phyloP scores from a whole-genome alignment of 1,140 invertebrate species.

The Lethrus apterus region DNA sequence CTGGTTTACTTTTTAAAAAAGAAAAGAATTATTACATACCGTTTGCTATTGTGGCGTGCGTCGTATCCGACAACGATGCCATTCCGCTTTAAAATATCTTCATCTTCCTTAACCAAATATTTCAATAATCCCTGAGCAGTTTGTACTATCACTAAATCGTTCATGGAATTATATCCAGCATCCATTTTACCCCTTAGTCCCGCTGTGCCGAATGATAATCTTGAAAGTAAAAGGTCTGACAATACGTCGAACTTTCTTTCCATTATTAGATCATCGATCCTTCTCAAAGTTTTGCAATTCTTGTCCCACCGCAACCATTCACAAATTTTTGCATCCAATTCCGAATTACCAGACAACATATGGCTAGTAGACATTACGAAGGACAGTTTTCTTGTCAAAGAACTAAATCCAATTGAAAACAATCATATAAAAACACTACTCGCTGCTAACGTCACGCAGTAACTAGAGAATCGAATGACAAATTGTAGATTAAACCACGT shows the following conservation, averaged over 20 bases:
- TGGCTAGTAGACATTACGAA: too few relatives aligned
- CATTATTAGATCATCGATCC: slow-evolving; percentile 48
- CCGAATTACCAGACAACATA: slow-evolving; percentile 17
- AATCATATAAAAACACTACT: too few relatives aligned
- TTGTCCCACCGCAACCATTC: slow-evolving; percentile 59
- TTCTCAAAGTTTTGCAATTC: slow-evolving; percentile 38
- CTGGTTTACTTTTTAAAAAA: too few relatives aligned
- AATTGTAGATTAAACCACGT: too few relatives aligned
- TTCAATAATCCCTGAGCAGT: slow-evolving; percentile 86
- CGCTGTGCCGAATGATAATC: slow-evolving; percentile 61
- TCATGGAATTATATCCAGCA: slow-evolving; percentile 89
- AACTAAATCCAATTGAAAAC: too few relatives aligned
- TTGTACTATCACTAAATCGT: slow-evolving; percentile 96
- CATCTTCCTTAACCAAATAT: slow-evolving; percentile 58
- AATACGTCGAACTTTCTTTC: slow-evolving; percentile 47
- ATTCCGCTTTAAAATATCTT: slow-evolving; percentile 45
- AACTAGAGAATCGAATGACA: too few relatives aligned
- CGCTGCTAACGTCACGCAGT: too few relatives aligned
- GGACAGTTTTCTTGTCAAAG: too few relatives aligned
- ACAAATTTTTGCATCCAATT: slow-evolving; percentile 50
- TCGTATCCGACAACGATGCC: slow-evolving; percentile 93
- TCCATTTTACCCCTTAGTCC: slow-evolving; percentile 88
- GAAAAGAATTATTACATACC: slow-evolving; percentile 45
- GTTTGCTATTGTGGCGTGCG: slow-evolving; percentile 87
- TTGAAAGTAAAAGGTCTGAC: slow-evolving; percentile 51